These are phyloP conservation scores for Alloplasta piceator DNA, from an alignment of 2,888 invertebrate species.

Conservation along the genomic window DNA sequence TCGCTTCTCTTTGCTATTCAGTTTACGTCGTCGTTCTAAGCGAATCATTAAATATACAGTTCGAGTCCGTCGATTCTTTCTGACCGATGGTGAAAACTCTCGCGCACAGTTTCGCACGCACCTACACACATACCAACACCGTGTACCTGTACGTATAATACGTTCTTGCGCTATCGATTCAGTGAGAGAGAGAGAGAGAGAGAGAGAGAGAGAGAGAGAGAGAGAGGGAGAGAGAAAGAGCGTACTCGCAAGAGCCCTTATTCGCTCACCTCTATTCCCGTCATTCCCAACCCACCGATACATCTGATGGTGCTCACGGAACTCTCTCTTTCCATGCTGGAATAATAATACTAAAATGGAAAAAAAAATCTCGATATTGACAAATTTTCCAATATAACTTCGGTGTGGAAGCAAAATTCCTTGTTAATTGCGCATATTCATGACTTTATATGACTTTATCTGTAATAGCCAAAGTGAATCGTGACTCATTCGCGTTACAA, in stretches of 20 bases:
- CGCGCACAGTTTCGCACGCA: slow-evolving; percentile 43
- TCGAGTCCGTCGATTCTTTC: slow-evolving; percentile 46
- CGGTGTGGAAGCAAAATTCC: too few species aligned
- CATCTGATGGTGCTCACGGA: too few species aligned
- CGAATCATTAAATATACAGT: slow-evolving; percentile 58
- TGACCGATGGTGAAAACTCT: slow-evolving; percentile 46
- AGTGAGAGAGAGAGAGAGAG: neutral
- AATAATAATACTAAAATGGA: too few species aligned
- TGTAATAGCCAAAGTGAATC: too few species aligned
- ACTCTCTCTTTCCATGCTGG: too few species aligned
- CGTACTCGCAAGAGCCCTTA: neutral
- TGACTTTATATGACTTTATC: too few species aligned
- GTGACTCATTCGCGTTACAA: too few species aligned
- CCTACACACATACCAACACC: slow-evolving; percentile 24
- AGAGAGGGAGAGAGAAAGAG: too few species aligned
- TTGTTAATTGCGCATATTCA: too few species aligned
- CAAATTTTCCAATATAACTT: too few species aligned
- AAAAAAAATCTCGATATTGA: too few species aligned
- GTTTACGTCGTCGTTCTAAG: slow-evolving; percentile 36
- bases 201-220: neutral
- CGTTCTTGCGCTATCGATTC: slow-evolving; percentile 38
- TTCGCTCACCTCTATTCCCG: slow-evolving; percentile 15
- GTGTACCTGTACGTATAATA: slow-evolving; percentile 15
- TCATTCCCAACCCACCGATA: slow-evolving; percentile 15
- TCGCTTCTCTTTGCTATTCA: neutral